A percentile compares a stretch with the other conserved stretches of the same genome.
phyloP scores from a whole-genome alignment of 2,888 invertebrate species.

The Agrotis exclamationis region DNA sequence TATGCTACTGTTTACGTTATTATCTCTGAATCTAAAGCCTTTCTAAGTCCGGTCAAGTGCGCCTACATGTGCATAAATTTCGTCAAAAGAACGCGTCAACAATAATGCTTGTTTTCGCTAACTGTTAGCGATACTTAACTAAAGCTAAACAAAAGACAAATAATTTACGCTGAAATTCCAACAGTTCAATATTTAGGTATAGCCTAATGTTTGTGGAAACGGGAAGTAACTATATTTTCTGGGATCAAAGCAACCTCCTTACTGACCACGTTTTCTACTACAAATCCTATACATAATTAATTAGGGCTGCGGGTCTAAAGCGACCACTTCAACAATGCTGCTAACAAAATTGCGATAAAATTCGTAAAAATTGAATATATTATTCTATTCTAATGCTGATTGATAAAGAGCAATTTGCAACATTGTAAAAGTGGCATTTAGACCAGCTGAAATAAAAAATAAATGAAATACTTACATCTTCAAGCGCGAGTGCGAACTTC shows the following conservation, averaged over 20 bases:
- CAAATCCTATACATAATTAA: too few species aligned
- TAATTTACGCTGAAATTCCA: not conserved
- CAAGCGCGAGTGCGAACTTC: conserved; percentile 93
- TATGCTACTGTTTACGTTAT: conserved; percentile 11
- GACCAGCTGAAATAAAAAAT: too few species aligned
- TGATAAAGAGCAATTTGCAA: too few species aligned
- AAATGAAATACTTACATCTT: conserved; percentile 87
- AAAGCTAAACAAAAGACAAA: not conserved
- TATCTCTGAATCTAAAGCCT: conserved; percentile 8
- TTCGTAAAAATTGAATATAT: too few species aligned
- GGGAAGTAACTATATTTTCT: not conserved
- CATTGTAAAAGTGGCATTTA: too few species aligned
- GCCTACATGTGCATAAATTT: not conserved
- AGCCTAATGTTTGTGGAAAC: not conserved
- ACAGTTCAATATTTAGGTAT: too few species aligned
- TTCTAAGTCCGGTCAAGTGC: not conserved
- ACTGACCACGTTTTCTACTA: too few species aligned
- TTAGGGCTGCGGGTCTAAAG: too few species aligned
- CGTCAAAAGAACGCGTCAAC: not conserved
- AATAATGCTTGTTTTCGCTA: not conserved
- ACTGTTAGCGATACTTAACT: too few species aligned
- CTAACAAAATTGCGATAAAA: too few species aligned
- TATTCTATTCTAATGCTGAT: too few species aligned
- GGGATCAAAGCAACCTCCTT: not conserved
- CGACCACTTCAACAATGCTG: too few species aligned